These are phyloP conservation scores for Periophthalmodon schlosseri DNA, from an alignment of 2,113 vertebrate genomes.

Conservation along the genomic window DNA sequence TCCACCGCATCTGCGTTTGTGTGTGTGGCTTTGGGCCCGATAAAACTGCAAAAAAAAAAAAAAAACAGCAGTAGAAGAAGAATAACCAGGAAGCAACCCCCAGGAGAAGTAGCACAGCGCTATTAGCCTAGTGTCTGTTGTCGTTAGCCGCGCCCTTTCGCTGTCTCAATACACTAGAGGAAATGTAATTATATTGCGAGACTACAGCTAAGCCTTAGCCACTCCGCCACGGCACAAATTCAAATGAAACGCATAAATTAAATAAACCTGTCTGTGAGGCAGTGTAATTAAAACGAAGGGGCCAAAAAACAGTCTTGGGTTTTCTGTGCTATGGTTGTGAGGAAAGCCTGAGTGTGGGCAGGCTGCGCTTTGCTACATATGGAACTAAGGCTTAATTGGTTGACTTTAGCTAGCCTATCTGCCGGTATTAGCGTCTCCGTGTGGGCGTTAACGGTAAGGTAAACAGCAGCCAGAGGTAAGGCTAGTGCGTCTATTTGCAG, in stretches of 20 bases:
- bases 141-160: constrained; percentile 21
- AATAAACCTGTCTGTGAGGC: constrained; percentile 42
- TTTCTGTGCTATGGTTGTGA: background rate
- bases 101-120: background rate
- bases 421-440: constrained; percentile 15
- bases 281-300: constrained; percentile 41
- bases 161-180: constrained; percentile 26
- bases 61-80: background rate
- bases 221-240: constrained; percentile 29
- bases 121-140: constrained; percentile 16
- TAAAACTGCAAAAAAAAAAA: background rate
- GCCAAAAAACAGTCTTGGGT: constrained; percentile 8
- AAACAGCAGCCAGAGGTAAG: background rate
- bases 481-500: background rate
- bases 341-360: constrained; percentile 28
- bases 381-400: constrained; percentile 49
- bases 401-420: constrained; percentile 41
- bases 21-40: background rate
- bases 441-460: constrained; percentile 12
- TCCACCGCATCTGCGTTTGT: background rate
- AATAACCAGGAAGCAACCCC: background rate
- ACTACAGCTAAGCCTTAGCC: constrained; percentile 34
- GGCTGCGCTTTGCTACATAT: constrained; percentile 28
- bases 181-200: constrained; percentile 46
- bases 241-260: constrained; percentile 57